These are phyloP conservation scores for Sesamia inferens DNA, from an alignment of 2,888 invertebrate genomes.

Conservation along the genomic window DNA sequence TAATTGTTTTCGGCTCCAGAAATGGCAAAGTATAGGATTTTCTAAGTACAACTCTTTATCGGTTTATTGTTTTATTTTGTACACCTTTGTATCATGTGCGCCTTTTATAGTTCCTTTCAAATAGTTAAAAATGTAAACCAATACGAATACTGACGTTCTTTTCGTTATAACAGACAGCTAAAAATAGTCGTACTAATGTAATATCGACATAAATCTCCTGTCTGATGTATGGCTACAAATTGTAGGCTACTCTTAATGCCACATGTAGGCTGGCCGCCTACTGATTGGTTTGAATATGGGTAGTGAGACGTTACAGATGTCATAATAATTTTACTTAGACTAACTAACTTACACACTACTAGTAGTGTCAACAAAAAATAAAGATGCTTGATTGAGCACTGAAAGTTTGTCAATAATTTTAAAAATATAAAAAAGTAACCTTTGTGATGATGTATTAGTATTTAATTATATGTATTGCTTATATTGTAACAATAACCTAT, in stretches of 20 bases:
- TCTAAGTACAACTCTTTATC: too few species aligned
- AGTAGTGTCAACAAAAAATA: constrained; percentile 8
- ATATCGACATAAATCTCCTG: constrained; percentile 35
- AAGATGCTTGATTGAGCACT: not conserved
- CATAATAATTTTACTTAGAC: constrained; percentile 19
- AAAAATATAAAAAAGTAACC: not conserved
- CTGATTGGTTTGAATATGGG: constrained; percentile 20
- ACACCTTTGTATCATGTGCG: not conserved
- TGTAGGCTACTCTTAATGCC: constrained; percentile 30
- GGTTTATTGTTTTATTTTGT: not conserved
- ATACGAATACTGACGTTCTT: not conserved
- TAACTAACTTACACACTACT: constrained; percentile 5
- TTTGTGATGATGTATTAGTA: not conserved
- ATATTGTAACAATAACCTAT: not conserved
- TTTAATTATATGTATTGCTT: not conserved
- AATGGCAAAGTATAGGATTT: not conserved
- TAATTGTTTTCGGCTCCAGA: not conserved
- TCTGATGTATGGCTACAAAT: constrained; percentile 29
- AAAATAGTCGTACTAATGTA: constrained; percentile 41
- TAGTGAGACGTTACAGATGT: constrained; percentile 36
- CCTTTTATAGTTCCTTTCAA: not conserved
- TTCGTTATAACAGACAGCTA: constrained; percentile 1
- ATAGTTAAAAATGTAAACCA: not conserved
- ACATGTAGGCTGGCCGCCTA: constrained; percentile 40
- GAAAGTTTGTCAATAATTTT: not conserved